Conservation (phyloP, 1,140 invertebrate genomes). For the Himalopsyche phryganea region DNA sequence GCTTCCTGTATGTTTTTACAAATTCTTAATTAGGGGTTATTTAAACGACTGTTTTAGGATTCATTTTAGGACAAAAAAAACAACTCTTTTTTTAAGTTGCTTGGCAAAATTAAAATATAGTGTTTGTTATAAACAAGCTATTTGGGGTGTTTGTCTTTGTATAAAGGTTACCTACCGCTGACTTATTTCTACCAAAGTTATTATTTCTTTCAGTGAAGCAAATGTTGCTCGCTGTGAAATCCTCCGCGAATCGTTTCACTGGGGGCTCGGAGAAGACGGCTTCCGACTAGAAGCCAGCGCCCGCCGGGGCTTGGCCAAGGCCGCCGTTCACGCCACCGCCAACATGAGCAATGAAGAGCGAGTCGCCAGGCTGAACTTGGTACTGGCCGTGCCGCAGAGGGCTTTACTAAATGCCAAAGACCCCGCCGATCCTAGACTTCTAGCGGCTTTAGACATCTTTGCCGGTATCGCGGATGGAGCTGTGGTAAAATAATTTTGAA, state of each 20-base stretch:
- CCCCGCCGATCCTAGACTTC: conserved; percentile 7
- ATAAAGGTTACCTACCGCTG: too few relatives aligned
- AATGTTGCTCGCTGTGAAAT: conserved; percentile 8
- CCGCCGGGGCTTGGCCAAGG: conserved; percentile 19
- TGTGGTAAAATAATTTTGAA: too few relatives aligned
- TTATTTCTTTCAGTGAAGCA: conserved; percentile 16
- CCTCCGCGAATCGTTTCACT: conserved; percentile 27
- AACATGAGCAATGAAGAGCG: conserved; percentile 10
- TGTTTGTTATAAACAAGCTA: too few relatives aligned
- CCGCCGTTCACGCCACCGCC: conserved; percentile 8
- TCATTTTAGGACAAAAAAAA: too few relatives aligned
- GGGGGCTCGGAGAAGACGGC: conserved; percentile 26
- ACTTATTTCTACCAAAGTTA: too few relatives aligned
- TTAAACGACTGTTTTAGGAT: too few relatives aligned
- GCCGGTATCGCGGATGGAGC: conserved; percentile 28
- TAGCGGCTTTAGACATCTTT: conserved; percentile 26
- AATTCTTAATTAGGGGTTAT: too few relatives aligned
- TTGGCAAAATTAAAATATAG: too few relatives aligned
- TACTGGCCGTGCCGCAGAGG: conserved; percentile 8
- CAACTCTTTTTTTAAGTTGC: too few relatives aligned
- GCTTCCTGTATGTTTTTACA: too few relatives aligned
- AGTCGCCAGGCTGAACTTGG: conserved; percentile 4
- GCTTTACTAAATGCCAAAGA: not conserved
- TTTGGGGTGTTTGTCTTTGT: too few relatives aligned
- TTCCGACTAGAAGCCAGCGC: conserved; percentile 11